Percentiles rank a stretch among this genome's conserved stretches.
Conservation (phyloP, 2,113 vertebrate species). For the Edolisoma coerulescens region DNA sequence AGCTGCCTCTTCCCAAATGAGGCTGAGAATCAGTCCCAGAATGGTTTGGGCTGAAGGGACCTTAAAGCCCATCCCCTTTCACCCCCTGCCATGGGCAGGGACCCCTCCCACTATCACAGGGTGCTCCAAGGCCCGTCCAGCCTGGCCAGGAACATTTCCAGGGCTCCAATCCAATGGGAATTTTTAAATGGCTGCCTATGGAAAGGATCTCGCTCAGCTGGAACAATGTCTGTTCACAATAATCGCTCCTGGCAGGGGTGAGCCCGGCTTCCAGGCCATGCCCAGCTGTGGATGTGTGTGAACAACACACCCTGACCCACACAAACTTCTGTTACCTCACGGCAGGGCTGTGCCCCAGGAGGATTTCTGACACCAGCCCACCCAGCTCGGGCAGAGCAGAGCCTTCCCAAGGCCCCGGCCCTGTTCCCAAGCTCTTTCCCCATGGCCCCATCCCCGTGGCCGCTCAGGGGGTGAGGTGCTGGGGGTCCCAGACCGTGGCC, state of each 20-base stretch:
- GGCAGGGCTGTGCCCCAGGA: background rate
- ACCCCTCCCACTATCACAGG: background rate
- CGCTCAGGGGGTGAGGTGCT: background rate
- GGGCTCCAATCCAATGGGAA: too few species aligned
- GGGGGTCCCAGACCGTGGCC: accelerated
- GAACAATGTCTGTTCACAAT: background rate
- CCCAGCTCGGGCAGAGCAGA: accelerated
- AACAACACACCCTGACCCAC: background rate
- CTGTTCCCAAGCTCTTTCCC: background rate
- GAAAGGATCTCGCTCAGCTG: background rate
- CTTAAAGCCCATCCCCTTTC: background rate
- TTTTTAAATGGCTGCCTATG: background rate
- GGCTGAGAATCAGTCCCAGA: background rate
- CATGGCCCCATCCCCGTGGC: background rate
- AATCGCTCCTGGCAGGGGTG: background rate
- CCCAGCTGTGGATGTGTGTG: too few species aligned
- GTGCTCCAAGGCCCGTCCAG: background rate
- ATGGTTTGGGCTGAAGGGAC: too few species aligned
- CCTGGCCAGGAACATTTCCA: background rate
- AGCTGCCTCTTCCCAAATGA: background rate
- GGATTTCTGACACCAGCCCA: background rate
- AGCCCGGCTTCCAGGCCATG: background rate
- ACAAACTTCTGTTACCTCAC: background rate
- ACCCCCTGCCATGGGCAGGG: background rate
- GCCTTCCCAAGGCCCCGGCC: too few species aligned